Evolutionary conservation across 1,140 invertebrate species (phyloP).

Genomic region (Lepeophtheirus salmonis): DNA sequence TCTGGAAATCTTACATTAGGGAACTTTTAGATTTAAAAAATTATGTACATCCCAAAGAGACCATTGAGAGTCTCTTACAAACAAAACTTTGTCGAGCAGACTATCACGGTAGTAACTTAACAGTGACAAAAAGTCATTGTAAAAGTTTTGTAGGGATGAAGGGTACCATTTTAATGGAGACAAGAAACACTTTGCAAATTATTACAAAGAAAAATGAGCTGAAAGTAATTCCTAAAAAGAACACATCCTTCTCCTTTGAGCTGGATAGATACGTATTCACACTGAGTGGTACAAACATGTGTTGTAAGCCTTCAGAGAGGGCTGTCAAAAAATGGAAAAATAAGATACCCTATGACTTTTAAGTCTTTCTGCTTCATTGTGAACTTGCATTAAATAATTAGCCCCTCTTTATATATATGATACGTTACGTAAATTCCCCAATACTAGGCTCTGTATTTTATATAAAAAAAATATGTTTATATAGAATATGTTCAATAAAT

Average conservation of each 20-base stretch:
- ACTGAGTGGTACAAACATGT: background rate
- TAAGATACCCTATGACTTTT: background rate
- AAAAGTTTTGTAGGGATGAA: background rate
- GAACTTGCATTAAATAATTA: background rate
- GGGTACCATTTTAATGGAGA: constrained; percentile 6
- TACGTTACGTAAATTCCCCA: background rate
- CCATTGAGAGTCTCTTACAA: background rate
- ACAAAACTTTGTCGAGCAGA: constrained; percentile 7
- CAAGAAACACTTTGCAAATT: background rate
- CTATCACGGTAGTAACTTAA: background rate
- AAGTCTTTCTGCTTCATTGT: background rate
- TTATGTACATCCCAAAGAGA: background rate
- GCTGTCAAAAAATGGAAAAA: constrained; percentile 13
- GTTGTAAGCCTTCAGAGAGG: background rate
- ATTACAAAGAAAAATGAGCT: background rate
- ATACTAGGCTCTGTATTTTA: no score
- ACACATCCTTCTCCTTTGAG: background rate
- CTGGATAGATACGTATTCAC: background rate
- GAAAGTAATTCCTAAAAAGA: background rate
- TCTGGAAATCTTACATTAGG: background rate
- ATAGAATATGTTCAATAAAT: no score
- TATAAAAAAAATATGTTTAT: no score
- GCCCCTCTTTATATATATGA: background rate
- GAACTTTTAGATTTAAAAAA: background rate
- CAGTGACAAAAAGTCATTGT: background rate